phyloP scores from a whole-genome alignment of 2,113 vertebrate genomes.

The Brienomyrus longianalis region DNA sequence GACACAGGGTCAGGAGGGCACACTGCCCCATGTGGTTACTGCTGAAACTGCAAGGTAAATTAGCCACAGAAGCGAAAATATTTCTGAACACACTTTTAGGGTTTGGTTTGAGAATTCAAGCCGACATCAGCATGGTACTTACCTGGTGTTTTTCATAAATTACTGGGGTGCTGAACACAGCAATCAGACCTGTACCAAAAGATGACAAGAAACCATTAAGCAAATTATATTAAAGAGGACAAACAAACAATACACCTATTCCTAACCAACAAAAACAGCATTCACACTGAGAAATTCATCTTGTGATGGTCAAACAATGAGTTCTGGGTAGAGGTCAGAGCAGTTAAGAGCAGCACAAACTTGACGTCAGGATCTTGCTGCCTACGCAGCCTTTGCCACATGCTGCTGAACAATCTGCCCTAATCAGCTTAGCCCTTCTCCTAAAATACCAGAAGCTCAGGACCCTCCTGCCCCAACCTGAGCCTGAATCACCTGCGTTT shows the following conservation, averaged over 20 bases:
- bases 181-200: slow-evolving; percentile 72
- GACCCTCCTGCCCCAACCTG: not conserved
- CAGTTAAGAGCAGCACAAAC: not conserved
- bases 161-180: slow-evolving; percentile 83
- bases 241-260: not conserved
- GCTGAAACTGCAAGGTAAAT: not conserved
- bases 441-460: not conserved
- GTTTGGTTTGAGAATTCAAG: not conserved
- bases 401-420: not conserved
- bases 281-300: not conserved
- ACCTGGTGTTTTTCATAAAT: slow-evolving; percentile 97
- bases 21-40: not conserved
- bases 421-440: not conserved
- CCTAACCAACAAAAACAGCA: not conserved
- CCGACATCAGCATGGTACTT: slow-evolving; percentile 18
- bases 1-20: not conserved
- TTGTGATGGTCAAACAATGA: not conserved
- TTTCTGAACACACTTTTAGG: not conserved
- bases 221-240: not conserved
- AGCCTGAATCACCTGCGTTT: not conserved
- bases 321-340: not conserved
- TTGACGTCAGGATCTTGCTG: not conserved
- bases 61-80: not conserved
- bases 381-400: not conserved
- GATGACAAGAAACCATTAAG: not conserved